A percentile compares a stretch with the other conserved stretches of the same genome.
These are phyloP conservation scores for Tympanoctomys barrerae DNA, from an alignment of 2,797 vertebrate species.

Conservation along the genomic window DNA sequence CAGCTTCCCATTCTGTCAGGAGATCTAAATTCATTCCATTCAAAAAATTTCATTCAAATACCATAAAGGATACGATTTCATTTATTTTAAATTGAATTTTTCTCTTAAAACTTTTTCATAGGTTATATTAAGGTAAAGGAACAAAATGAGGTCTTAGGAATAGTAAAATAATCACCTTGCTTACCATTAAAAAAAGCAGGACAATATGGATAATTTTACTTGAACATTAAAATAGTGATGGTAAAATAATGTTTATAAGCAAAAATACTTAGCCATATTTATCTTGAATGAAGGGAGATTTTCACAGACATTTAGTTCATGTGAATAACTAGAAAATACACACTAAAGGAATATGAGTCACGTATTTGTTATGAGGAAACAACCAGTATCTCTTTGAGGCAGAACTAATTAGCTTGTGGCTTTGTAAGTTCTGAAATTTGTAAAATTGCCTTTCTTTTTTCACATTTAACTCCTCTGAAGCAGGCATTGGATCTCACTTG, in stretches of 20 bases:
- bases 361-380: background rate
- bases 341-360: slow-evolving; percentile 27
- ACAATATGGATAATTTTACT: slow-evolving; percentile 15
- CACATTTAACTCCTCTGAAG: background rate
- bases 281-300: slow-evolving; percentile 63
- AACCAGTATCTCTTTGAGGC: background rate
- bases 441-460: background rate
- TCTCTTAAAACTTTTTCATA: slow-evolving; percentile 72
- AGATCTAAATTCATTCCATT: slow-evolving; percentile 50
- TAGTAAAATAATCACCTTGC: slow-evolving; percentile 65
- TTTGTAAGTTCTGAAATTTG: background rate
- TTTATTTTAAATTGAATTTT: slow-evolving; percentile 73
- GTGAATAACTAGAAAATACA: slow-evolving; percentile 65
- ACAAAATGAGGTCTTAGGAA: slow-evolving; percentile 63
- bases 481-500: background rate
- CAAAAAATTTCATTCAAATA: slow-evolving; percentile 74
- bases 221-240: slow-evolving; percentile 21
- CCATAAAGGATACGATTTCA: slow-evolving; percentile 67
- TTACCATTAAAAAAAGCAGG: slow-evolving; percentile 68
- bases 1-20: slow-evolving; percentile 9
- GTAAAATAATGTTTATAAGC: slow-evolving; percentile 34
- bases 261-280: slow-evolving; percentile 23
- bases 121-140: slow-evolving; percentile 67
- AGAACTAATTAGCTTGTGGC: background rate
- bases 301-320: slow-evolving; percentile 34